Evolutionary conservation across 2,888 invertebrate genomes (phyloP), one percentile per base, ranked within the genome.

Genomic region (Phania funesta): DNA sequence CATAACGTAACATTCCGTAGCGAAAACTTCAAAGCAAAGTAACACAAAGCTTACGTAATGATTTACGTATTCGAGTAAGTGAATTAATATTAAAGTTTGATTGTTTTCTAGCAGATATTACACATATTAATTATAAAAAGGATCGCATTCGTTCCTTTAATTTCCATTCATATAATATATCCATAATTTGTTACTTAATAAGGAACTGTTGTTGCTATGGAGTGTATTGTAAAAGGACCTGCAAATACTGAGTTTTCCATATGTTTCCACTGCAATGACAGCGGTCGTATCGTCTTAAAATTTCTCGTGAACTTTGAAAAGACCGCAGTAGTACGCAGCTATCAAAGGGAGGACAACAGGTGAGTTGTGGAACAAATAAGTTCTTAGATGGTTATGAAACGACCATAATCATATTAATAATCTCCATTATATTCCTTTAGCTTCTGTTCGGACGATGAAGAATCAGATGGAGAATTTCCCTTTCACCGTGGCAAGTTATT

Each of bases 391-490:
- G 18, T 1, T 9, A 11, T 26, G n/a, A 24, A 18, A 6, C 16
- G 16, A 44, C 7, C 13, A 18, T 16, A 11, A 29, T 13, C 16
- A 35, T 35, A 22, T 16, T n/a, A 8, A 11, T 22, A 22, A 65
- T 24, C 1, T 24, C n/a, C 2, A 16, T 35, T 74, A 46, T 20
- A 0, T 13, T 41, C 3, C 8, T 29, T 0, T 52, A 90, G 90
- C 50, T 91, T 89, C 56, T 86, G 88, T 38, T 18, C 74, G 0
- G 89, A 89, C 5, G 91, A 91, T 79, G 90, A 91, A 83, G 90
- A 91, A 84, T 90, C 89, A 20, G 90, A 89, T 70, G 90, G 90
- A 0, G 90, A 91, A 79, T 91, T 91, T 80, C 91, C 91, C 2
- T 91, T 91, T 65, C 87, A 87, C 35, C 89, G 91, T 2, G 91